These are phyloP conservation scores for Papilio machaon DNA, from an alignment of 1,140 invertebrate genomes.

Conservation along the genomic window DNA sequence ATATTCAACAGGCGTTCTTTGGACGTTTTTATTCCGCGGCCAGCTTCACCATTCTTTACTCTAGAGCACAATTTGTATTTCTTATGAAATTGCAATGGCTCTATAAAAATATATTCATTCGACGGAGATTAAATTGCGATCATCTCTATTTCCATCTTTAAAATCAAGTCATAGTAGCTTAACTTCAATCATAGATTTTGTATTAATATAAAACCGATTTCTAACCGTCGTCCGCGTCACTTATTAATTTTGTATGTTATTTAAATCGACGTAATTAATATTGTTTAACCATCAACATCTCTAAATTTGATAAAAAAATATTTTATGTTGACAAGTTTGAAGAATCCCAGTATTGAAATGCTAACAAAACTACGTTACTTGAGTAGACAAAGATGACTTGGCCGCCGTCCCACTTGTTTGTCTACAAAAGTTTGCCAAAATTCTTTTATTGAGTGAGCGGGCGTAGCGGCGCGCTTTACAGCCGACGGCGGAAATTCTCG, in stretches of 20 bases:
- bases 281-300: conserved; percentile 3
- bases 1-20: conserved; percentile 80
- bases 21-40: conserved; percentile 67
- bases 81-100: conserved; percentile 28
- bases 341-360: conserved; percentile 70
- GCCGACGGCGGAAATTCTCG: conserved; percentile 64
- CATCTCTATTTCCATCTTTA: not conserved
- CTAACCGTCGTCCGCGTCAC: not conserved
- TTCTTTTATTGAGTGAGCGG: conserved; percentile 80
- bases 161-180: not conserved
- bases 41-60: conserved; percentile 72
- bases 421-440: conserved; percentile 81
- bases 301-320: conserved; percentile 32
- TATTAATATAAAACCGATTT: not conserved
- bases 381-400: conserved; percentile 80
- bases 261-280: not conserved
- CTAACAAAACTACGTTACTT: conserved; percentile 77
- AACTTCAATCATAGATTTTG: not conserved
- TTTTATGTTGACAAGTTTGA: conserved; percentile 65
- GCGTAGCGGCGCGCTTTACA: conserved; percentile 71
- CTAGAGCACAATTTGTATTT: conserved; percentile 43
- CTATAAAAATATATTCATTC: conserved; percentile 11
- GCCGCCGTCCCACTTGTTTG: conserved; percentile 80
- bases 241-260: not conserved
- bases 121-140: conserved; percentile 24